A percentile compares a stretch with the other conserved stretches of the same genome.
phyloP scores from a whole-genome alignment of 1,140 invertebrate species.

The Drosophila virilis region DNA sequence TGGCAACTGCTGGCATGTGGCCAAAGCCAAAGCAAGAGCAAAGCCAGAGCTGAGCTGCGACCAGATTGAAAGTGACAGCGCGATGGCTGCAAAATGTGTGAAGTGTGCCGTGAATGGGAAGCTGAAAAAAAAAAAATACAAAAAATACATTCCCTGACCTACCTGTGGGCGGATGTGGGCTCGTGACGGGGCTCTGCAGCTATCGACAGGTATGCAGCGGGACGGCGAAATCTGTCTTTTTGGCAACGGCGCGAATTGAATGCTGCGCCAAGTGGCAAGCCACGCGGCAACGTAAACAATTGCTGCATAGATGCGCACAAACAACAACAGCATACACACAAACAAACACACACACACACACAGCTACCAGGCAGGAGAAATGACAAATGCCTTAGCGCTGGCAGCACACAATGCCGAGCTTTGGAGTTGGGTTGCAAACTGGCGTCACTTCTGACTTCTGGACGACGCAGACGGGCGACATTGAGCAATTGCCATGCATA shows the following conservation, averaged over 20 bases:
- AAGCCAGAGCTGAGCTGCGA: background rate
- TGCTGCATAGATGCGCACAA: slow-evolving; percentile 32
- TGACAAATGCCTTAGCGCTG: slow-evolving; percentile 62
- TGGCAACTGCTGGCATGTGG: slow-evolving; percentile 30
- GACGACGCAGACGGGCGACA: slow-evolving; percentile 57
- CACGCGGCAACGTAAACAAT: slow-evolving; percentile 49
- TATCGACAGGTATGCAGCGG: slow-evolving; percentile 25
- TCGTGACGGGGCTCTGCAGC: background rate
- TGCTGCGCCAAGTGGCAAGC: slow-evolving; percentile 17
- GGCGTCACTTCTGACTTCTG: slow-evolving; percentile 39
- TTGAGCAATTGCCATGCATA: slow-evolving; percentile 77
- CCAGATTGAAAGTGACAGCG: slow-evolving; percentile 65
- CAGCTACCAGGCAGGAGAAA: slow-evolving; percentile 34
- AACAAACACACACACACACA: background rate
- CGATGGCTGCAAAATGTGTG: slow-evolving; percentile 50
- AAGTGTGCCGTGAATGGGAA: slow-evolving; percentile 33
- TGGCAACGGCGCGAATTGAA: slow-evolving; percentile 56
- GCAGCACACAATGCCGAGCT: slow-evolving; percentile 2
- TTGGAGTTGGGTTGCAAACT: background rate
- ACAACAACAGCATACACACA: slow-evolving; percentile 12
- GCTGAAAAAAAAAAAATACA: slow-evolving; percentile 10
- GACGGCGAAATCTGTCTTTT: slow-evolving; percentile 28
- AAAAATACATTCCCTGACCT: slow-evolving; percentile 5
- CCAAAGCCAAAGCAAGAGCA: slow-evolving; percentile 19
- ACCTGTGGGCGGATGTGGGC: slow-evolving; percentile 16